Evolutionary conservation across 1,140 invertebrate genomes (phyloP).

Genomic region (Aporrectodea caliginosa): DNA sequence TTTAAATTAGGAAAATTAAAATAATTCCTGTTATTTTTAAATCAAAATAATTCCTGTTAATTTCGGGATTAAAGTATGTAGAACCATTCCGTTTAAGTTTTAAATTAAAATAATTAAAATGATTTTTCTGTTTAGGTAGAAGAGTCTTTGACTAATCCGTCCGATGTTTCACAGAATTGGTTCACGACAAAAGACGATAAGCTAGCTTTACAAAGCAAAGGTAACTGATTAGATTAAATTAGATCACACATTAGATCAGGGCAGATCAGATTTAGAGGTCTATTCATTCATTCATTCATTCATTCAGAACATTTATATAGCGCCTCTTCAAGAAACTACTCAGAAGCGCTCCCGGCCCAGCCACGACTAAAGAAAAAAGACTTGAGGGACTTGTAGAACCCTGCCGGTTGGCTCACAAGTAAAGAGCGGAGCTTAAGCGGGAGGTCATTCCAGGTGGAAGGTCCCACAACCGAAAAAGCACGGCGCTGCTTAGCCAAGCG

Average conservation of each 20-base stretch:
- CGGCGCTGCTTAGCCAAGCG: no score
- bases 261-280: neutral
- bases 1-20: neutral
- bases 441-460: no score
- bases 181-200: slow-evolving; percentile 57
- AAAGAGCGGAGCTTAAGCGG: no score
- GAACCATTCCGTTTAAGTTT: no score
- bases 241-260: neutral
- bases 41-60: neutral
- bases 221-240: slow-evolving; percentile 38
- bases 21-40: neutral
- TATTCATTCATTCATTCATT: no score
- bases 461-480: no score
- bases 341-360: no score
- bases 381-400: no score
- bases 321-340: no score
- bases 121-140: neutral
- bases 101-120: neutral
- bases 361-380: no score
- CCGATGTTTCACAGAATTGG: slow-evolving; percentile 48
- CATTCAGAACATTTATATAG: no score
- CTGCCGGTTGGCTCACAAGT: no score
- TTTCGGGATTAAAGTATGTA: neutral
- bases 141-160: neutral
- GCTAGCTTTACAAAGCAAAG: slow-evolving; percentile 51